Base-by-base conservation (phyloP, 2,888 invertebrate species). In the Trachelus stipa region DNA sequence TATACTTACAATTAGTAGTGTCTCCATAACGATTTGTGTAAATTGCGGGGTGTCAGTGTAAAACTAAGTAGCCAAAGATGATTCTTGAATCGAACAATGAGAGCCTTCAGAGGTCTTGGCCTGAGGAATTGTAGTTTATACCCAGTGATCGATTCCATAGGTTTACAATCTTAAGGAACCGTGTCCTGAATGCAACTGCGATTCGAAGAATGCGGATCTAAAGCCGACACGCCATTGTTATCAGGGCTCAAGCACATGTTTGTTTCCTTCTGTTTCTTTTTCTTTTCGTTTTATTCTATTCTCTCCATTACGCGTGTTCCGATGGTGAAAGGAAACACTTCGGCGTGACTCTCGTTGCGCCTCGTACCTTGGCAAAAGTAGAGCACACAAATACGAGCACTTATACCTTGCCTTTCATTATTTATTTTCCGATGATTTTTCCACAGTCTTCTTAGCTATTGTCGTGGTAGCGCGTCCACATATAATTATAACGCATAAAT, bases 301-400 rank as follows among this genome's bases (percentile, higher is more conserved):
- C 56, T 23, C 56, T 56, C 23, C 23, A 71, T 12, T 71, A 71
- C 33, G 33, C 71, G 71, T 71, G 15, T 71, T 31, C 71, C 33
- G 33, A 30, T 12, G 33, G 71, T 71, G 71, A 71, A 71, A 71
- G 71, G 71, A 71, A 71, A 71, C 33, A 1, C 71, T 30, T 71
- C 31, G 15, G 33, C 71, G 33, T 71, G 56, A 56, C 56, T 56
- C 56, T 23, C 56, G 56, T 56, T 23, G 56, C 56, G 56, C 23
- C 56, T 56, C 23, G 23, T 56, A 56, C 56, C 56, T 56, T 56
- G 23, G 56, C 56, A 56, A 56, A 56, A 56, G 56, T 56, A 56
- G 56, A 56, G 56, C 56, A 56, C 23, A 56, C 56, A 56, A 56
- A 23, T 23, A 56, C 56, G 9, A 56, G 9, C 56, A 56, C 23